These are phyloP conservation scores for Chymomyza amoena DNA, from an alignment of 2,888 invertebrate species.

Conservation along the genomic window DNA sequence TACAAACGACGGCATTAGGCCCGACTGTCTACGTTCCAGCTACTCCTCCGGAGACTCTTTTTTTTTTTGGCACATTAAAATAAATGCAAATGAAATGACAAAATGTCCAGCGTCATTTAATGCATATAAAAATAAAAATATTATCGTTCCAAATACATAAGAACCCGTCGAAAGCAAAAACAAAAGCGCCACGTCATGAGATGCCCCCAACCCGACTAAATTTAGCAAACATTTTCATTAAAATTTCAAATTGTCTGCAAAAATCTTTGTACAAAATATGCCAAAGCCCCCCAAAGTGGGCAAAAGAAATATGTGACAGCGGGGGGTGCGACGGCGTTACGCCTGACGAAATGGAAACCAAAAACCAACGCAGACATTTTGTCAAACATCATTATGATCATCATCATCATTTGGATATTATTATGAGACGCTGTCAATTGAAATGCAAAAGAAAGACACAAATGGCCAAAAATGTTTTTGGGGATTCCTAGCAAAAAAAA, in stretches of 20 bases:
- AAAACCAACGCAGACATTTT: constrained; percentile 31
- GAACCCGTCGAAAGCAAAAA: background rate
- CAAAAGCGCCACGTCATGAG: background rate
- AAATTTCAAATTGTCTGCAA: background rate
- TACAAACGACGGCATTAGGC: constrained; percentile 5
- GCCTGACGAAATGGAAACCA: constrained; percentile 59
- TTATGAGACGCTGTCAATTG: constrained; percentile 3
- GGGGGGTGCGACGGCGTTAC: background rate
- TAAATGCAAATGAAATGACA: constrained; percentile 32
- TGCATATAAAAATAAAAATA: constrained; percentile 10
- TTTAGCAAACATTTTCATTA: background rate
- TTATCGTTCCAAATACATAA: background rate
- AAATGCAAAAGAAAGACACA: background rate
- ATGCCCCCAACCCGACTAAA: background rate
- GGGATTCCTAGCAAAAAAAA: background rate
- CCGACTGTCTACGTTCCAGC: background rate
- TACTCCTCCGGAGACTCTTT: background rate
- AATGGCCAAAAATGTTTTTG: background rate
- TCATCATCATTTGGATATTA: constrained; percentile 4
- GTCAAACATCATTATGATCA: background rate
- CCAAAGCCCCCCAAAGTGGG: background rate
- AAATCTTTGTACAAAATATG: background rate
- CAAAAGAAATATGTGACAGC: background rate
- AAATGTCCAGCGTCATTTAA: constrained; percentile 45
- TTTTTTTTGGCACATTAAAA: background rate